Evolutionary conservation across 2,888 invertebrate species (phyloP).

Genomic region (Hartigia nigra): DNA sequence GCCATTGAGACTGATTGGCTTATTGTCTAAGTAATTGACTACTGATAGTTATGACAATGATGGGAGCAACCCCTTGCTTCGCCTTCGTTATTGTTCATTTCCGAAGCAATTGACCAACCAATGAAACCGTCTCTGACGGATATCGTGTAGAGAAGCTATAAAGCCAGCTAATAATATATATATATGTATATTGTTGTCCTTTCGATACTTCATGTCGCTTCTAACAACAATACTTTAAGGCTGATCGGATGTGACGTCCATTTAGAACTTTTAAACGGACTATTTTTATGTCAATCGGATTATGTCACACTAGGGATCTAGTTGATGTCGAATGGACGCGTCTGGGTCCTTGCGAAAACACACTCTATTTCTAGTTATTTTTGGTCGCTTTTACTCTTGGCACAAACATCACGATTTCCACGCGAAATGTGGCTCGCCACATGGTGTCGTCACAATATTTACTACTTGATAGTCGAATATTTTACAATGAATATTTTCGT

Average conservation of each 20-base stretch:
- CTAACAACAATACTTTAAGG: neutral
- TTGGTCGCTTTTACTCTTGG: neutral
- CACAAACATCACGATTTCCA: neutral
- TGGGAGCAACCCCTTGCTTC: constrained; percentile 27
- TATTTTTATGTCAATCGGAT: neutral
- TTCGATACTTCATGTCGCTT: neutral
- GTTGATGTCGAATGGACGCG: neutral
- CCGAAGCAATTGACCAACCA: constrained; percentile 42
- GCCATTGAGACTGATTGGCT: constrained; percentile 26
- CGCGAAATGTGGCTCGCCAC: neutral
- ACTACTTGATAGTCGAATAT: neutral
- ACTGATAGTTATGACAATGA: constrained; percentile 36
- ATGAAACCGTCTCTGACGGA: constrained; percentile 1
- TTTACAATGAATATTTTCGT: neutral
- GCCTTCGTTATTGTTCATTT: constrained; percentile 40
- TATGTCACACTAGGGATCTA: neutral
- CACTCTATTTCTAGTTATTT: neutral
- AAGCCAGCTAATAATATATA: neutral
- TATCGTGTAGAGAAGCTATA: neutral
- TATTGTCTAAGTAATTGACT: constrained; percentile 30
- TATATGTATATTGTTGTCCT: neutral
- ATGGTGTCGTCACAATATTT: neutral
- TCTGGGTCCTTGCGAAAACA: neutral
- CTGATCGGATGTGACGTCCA: neutral
- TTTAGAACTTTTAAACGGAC: neutral